These are phyloP conservation scores for Hydriomena furcata DNA, from an alignment of 2,888 invertebrate species.

Conservation along the genomic window DNA sequence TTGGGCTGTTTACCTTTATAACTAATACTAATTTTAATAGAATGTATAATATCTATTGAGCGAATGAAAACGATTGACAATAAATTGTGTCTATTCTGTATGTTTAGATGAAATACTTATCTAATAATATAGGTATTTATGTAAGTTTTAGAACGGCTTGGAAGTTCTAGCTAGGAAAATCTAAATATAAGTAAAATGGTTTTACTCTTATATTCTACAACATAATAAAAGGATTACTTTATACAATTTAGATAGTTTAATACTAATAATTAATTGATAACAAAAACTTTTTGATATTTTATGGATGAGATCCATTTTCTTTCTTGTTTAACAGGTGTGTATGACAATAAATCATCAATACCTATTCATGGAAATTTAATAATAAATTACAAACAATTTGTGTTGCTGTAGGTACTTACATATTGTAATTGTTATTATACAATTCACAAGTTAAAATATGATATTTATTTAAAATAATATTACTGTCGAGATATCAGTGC, in stretches of 20 bases:
- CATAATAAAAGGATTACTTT: constrained; percentile 1
- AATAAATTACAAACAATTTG: too few species aligned
- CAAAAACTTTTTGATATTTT: constrained; percentile 7
- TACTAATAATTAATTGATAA: constrained; percentile 8
- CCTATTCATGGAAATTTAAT: too few species aligned
- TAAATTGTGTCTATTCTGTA: constrained; percentile 46
- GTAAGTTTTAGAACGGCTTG: constrained; percentile 9
- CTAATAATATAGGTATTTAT: constrained; percentile 2
- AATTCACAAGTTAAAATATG: too few species aligned
- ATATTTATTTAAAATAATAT: too few species aligned
- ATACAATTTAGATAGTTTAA: constrained; percentile 13
- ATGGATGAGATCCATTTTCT: constrained; percentile 18
- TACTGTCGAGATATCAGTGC: constrained; percentile 3
- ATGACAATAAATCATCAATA: too few species aligned
- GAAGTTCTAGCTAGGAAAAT: constrained; percentile 15
- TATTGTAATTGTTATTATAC: too few species aligned
- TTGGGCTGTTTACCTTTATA: constrained; percentile 50
- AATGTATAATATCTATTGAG: constrained; percentile 13
- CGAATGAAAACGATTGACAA: constrained; percentile 44
- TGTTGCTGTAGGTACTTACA: too few species aligned
- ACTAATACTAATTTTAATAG: constrained; percentile 28
- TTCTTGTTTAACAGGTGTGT: not conserved
- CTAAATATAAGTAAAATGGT: not conserved
- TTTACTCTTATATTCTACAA: constrained; percentile 4
- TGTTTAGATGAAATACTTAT: constrained; percentile 12